phyloP scores from a whole-genome alignment of 2,113 vertebrate species.

The Crotalus viridis region DNA sequence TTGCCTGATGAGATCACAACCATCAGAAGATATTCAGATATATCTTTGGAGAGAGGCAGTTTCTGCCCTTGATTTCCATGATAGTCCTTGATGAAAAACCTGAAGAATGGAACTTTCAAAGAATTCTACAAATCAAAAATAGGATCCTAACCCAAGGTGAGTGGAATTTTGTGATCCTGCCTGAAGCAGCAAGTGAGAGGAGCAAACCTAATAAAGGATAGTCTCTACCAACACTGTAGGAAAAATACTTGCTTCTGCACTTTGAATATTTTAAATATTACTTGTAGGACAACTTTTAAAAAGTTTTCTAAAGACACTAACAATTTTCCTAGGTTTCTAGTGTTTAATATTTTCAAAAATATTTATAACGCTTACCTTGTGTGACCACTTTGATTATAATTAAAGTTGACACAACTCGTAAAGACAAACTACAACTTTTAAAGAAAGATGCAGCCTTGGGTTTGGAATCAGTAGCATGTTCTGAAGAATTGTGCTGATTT shows the following conservation, averaged over 20 bases:
- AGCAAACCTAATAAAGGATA: neutral
- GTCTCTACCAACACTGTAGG: neutral
- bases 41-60: neutral
- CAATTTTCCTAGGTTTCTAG: too few relatives aligned
- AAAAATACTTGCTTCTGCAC: neutral
- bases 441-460: slow-evolving; percentile 72
- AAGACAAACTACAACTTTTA: slow-evolving; percentile 75
- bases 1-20: neutral
- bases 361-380: slow-evolving; percentile 74
- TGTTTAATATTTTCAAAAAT: neutral
- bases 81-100: neutral
- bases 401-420: slow-evolving; percentile 81
- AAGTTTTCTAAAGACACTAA: neutral
- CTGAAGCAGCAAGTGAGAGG: neutral
- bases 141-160: neutral
- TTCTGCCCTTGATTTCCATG: neutral
- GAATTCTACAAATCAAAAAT: neutral
- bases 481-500: slow-evolving; percentile 38
- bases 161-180: neutral
- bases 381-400: slow-evolving; percentile 84
- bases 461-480: slow-evolving; percentile 55
- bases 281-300: neutral
- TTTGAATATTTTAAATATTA: neutral
- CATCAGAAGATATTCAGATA: neutral
- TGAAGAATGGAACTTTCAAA: neutral